Percentiles rank a stretch among this genome's conserved stretches.
Conservation (phyloP, 2,888 invertebrate genomes). For the Leptopilina myrica region DNA sequence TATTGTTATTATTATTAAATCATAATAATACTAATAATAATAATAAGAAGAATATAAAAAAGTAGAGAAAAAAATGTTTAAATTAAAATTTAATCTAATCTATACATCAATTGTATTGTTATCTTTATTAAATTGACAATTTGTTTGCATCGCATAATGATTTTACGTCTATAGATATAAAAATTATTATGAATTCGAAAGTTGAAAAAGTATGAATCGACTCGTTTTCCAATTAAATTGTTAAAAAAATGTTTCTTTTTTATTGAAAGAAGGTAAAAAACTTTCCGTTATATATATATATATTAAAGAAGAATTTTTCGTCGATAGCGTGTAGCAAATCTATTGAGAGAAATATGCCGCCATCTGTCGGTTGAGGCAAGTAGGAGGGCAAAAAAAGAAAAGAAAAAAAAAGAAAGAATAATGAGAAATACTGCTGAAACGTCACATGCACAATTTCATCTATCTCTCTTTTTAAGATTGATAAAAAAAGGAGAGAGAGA, state of each 20-base stretch:
- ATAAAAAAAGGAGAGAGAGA: slow-evolving; percentile 2
- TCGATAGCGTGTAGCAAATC: slow-evolving; percentile 31
- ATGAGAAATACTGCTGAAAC: slow-evolving; percentile 30
- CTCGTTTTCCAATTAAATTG: slow-evolving; percentile 5
- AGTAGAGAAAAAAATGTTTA: background rate
- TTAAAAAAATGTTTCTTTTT: slow-evolving; percentile 42
- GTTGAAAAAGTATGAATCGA: background rate
- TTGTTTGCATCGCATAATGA: slow-evolving; percentile 7
- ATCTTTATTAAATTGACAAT: slow-evolving; percentile 3
- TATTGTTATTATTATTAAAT: too few relatives aligned
- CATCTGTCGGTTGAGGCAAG: slow-evolving; percentile 31
- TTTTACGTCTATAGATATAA: background rate
- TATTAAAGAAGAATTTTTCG: slow-evolving; percentile 21
- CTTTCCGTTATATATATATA: too few relatives aligned
- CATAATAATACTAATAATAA: background rate
- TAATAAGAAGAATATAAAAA: background rate
- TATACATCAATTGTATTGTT: background rate
- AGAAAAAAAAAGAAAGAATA: slow-evolving; percentile 11
- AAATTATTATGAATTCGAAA: background rate
- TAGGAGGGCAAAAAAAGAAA: slow-evolving; percentile 9
- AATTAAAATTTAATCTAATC: slow-evolving; percentile 4
- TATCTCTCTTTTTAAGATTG: slow-evolving; percentile 21
- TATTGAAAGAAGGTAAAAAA: slow-evolving; percentile 43
- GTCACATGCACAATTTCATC: slow-evolving; percentile 33
- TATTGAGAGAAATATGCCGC: slow-evolving; percentile 27